Base-by-base conservation (phyloP, 2,888 invertebrate species). In the Mycogona germanica region DNA sequence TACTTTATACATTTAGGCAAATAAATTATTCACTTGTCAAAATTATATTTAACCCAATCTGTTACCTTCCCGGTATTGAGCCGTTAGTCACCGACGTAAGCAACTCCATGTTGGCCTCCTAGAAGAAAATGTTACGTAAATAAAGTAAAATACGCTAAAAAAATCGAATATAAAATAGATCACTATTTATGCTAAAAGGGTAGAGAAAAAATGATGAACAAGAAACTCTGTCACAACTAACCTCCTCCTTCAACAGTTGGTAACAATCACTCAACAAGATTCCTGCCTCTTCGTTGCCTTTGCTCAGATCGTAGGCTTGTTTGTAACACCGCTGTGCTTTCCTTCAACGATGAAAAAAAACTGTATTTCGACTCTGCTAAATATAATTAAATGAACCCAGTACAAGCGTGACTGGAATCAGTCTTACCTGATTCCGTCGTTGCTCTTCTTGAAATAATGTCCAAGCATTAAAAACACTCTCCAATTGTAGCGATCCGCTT, bases 241-340 rank as follows among this genome's bases (percentile, higher is more conserved):
- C 79, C 67, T 77, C 78, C 60, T 83, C 79, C 57, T 80, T 78
- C 41, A 80, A 66, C 61, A 78, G 74, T 53, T 79, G 76, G 64
- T 89, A 85, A 32, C 81, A 75, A 64, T 82, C 82, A 70, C 87
- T 87, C 42, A 92, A 73, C 60, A 79, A 77, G 61, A 79, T 77
- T 9, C 84, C 82, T 56, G 82, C 82, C 62, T 78, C 76, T 30
- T 76, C 75, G 57, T 80, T 80, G 54, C 72, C 70, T 12, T 77
- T 75, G 72, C 86, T 82, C 2, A 92, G 73, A 64, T 78, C 79
- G 59, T 84, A 77, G 40, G 87, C 82, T 69, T 86, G 88, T 70
- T 88, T 84, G 68, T 82, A 89, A 69, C 89, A 92, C 65, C 84
- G 82, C 60, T 78, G 78, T 0, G 89, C 82, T 63, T 87, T 82